These are phyloP conservation scores for Campoletis raptor DNA, from an alignment of 2,888 invertebrate species.

Conservation along the genomic window DNA sequence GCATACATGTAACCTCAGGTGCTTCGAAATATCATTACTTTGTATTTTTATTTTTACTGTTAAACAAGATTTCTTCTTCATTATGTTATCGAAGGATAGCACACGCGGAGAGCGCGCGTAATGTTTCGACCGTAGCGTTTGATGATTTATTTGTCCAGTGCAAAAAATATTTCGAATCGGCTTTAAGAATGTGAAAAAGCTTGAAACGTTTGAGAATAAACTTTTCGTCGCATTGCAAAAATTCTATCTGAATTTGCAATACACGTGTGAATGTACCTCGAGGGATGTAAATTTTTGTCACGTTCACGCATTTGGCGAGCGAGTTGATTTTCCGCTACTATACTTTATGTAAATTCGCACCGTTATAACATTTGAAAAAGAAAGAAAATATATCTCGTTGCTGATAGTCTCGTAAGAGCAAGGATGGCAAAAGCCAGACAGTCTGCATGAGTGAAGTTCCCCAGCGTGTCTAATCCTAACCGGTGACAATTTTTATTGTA, in stretches of 20 bases:
- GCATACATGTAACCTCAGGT: neutral
- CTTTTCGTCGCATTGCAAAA: neutral
- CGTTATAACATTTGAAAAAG: neutral
- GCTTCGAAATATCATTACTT: neutral
- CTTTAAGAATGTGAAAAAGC: no score
- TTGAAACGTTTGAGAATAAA: neutral
- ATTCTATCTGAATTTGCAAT: neutral
- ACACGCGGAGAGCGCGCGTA: neutral
- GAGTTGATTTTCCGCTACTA: neutral
- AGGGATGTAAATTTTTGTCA: neutral
- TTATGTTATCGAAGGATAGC: neutral
- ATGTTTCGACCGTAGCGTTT: neutral
- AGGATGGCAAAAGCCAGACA: conserved; percentile 10
- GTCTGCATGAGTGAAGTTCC: conserved; percentile 1
- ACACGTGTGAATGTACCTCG: no score
- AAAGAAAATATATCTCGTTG: neutral
- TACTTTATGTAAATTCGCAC: neutral
- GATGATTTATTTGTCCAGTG: neutral
- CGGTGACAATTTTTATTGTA: conserved; percentile 68
- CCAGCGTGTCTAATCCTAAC: conserved; percentile 35
- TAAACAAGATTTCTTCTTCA: neutral
- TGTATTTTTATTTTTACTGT: neutral
- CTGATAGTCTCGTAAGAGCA: neutral
- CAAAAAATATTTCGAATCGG: neutral
- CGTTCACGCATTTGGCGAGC: neutral